Conservation (phyloP, 2,797 vertebrate species). For the Gymnocypris eckloni region DNA sequence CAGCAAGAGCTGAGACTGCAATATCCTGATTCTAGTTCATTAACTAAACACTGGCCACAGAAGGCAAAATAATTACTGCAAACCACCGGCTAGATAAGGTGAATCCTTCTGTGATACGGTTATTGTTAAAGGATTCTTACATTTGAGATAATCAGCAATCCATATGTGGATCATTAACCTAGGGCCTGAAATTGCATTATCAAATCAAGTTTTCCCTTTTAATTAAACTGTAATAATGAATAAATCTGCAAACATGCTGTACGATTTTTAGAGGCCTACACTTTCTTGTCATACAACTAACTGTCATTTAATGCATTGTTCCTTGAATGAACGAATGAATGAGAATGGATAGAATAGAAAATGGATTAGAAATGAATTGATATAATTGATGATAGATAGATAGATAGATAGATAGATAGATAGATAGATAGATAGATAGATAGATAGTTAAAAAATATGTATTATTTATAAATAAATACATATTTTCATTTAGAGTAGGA, state of each 20-base stretch:
- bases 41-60: slow-evolving; percentile 76
- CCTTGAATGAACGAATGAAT: background rate
- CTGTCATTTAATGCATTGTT: background rate
- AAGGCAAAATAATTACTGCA: slow-evolving; percentile 70
- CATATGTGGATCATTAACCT: background rate
- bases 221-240: background rate
- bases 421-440: too few species aligned
- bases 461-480: background rate
- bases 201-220: background rate
- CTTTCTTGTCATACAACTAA: background rate
- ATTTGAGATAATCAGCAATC: background rate
- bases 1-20: slow-evolving; percentile 82
- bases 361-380: background rate
- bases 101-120: background rate
- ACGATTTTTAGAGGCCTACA: background rate
- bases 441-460: too few species aligned
- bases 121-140: background rate
- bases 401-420: too few species aligned
- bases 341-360: background rate
- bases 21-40: slow-evolving; percentile 82
- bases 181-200: background rate
- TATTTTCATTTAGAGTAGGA: background rate
- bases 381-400: background rate
- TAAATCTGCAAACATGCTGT: background rate
- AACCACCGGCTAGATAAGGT: slow-evolving; percentile 22